Evolutionary conservation across 23 tunicate genomes (phyloP), one percentile per base, ranked within the genome.

Genomic region (Ciona savignyi): DNA sequence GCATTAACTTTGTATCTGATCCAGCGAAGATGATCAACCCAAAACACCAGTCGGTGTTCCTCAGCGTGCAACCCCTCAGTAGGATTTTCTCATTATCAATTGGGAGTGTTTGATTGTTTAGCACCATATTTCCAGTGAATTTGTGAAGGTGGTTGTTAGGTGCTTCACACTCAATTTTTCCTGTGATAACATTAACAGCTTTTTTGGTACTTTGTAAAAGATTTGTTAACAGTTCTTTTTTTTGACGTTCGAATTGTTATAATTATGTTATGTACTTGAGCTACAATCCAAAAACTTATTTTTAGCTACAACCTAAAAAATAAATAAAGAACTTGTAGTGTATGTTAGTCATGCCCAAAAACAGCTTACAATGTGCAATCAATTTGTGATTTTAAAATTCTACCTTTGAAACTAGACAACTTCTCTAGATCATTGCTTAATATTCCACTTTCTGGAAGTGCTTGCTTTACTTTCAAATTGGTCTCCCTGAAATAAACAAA

Each of bases 41-140:
- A 33, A 79, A 83, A 51, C 96, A 91, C 99, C 99, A 95, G 48
- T 80, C 74, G 6, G 95, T 91, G 81, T 95, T 95, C n/a, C 99
- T 74, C 56, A 95, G 66, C 0, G 76, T 89, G 77, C 96, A 89
- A 4, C 99, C 99, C 63, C 99, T 67, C 84, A 95, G 71, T 30
- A 95, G 33, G 27, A 95, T 88, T 49, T 95, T 89, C 28, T 85
- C 99, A 65, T 89, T 89, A 49, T 83, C 90, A 0, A 95, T 23
- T 2, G 99, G 33, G 56, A 34, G 33, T 9, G 65, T 74, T 25
- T 88, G 72, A 4, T 85, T 76, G 21, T 80, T 78, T 85, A 82
- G 77, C 20, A 56, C 26, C 81, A 95, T 70, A 49, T 79, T 89
- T 3, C 99, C 99, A 32, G 76, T 77, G 66, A 95, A 95, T 75